Evolutionary conservation across 2,888 invertebrate genomes (phyloP).

Genomic region (Agrilus biguttatus): DNA sequence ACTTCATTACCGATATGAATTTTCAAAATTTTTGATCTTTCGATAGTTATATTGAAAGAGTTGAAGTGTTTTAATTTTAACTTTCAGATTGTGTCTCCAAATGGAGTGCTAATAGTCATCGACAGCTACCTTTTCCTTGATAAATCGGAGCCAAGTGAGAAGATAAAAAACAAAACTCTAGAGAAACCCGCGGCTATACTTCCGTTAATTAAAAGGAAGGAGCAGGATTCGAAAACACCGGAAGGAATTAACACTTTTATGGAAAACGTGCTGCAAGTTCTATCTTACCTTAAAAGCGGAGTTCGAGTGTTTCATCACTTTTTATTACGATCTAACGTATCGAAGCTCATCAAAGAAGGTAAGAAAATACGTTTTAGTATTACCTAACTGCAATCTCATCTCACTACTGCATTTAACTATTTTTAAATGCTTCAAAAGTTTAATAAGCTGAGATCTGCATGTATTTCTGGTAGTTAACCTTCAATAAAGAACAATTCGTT

Average conservation of each 20-base stretch:
- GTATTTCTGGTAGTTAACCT: too few species aligned
- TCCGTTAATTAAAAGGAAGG: constrained; percentile 16
- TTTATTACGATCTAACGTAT: constrained; percentile 44
- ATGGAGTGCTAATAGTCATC: constrained; percentile 30
- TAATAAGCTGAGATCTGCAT: too few species aligned
- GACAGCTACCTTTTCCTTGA: constrained; percentile 30
- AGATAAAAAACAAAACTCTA: constrained; percentile 11
- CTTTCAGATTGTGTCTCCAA: constrained; percentile 22
- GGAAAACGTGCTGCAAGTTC: constrained; percentile 36
- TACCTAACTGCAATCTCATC: too few species aligned
- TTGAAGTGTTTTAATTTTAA: too few species aligned
- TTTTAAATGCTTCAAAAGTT: too few species aligned
- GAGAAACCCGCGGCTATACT: constrained; percentile 14
- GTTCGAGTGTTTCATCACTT: constrained; percentile 50
- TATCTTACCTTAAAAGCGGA: constrained; percentile 45
- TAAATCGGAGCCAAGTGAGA: constrained; percentile 20
- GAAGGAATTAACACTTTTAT: constrained; percentile 26
- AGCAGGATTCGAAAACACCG: constrained; percentile 14
- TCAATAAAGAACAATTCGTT: too few species aligned
- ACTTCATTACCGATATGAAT: too few species aligned
- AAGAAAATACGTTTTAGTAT: constrained; percentile 15
- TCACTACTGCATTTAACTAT: neutral
- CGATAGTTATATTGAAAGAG: too few species aligned
- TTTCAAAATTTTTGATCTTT: too few species aligned
- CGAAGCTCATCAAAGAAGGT: constrained; percentile 39